phyloP scores from a whole-genome alignment of 2,113 vertebrate genomes.

The Ceratotherium simum region DNA sequence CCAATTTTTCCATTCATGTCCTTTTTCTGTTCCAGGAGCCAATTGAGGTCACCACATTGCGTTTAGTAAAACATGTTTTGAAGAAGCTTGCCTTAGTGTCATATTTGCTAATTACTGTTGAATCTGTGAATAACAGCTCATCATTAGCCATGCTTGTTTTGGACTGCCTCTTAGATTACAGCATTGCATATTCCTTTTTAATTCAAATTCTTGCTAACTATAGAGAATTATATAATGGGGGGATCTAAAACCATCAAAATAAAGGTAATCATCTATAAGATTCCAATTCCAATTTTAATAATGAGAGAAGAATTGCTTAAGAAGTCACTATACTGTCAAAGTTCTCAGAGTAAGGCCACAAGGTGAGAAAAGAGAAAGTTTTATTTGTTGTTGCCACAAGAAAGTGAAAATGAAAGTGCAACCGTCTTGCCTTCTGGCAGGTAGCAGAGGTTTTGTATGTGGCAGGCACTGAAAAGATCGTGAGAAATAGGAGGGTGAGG shows the following conservation, averaged over 20 bases:
- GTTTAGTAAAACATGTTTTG: not conserved
- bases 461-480: not conserved
- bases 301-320: not conserved
- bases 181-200: not conserved
- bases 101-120: not conserved
- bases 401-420: not conserved
- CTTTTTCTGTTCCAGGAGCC: not conserved
- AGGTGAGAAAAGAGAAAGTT: not conserved
- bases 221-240: not conserved
- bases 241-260: not conserved
- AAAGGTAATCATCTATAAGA: not conserved
- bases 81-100: not conserved
- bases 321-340: not conserved
- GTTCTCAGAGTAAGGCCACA: not conserved
- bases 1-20: not conserved
- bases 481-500: not conserved
- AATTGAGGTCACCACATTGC: not conserved
- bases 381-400: not conserved
- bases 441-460: not conserved
- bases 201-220: not conserved
- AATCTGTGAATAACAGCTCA: not conserved
- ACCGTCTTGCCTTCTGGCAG: accelerated
- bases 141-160: not conserved
- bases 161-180: not conserved
- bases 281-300: not conserved